Conservation (phyloP, 2,113 vertebrate genomes). For the Rattus rattus region DNA sequence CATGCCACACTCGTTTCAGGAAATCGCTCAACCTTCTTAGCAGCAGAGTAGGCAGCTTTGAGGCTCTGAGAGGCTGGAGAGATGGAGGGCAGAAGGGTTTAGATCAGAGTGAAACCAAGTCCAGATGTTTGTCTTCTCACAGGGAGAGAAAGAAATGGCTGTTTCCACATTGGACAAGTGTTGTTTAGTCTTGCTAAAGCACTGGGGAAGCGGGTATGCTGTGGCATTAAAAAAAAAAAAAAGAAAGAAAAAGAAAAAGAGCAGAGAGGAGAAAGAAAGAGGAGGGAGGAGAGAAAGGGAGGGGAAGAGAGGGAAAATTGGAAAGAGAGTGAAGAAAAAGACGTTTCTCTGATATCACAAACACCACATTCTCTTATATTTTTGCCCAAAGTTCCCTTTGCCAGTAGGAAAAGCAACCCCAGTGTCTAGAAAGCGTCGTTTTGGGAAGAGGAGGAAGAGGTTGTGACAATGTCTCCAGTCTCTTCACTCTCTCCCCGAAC, state of each 20-base stretch:
- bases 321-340: neutral
- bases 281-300: too few species aligned
- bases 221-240: neutral
- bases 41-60: neutral
- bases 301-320: neutral
- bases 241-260: neutral
- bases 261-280: neutral
- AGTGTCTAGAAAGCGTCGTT: neutral
- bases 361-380: neutral
- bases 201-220: neutral
- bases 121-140: neutral
- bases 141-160: neutral
- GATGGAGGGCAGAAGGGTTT: neutral
- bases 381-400: conserved; percentile 8
- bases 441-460: neutral
- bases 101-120: neutral
- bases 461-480: neutral
- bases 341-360: neutral
- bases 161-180: neutral
- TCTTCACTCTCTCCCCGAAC: neutral
- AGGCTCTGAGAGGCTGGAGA: neutral
- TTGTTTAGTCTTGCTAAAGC: neutral
- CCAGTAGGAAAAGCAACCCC: neutral
- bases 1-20: neutral
- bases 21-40: neutral